These are phyloP conservation scores for Plutella xylostella DNA, from an alignment of 2,888 invertebrate species.

Conservation along the genomic window DNA sequence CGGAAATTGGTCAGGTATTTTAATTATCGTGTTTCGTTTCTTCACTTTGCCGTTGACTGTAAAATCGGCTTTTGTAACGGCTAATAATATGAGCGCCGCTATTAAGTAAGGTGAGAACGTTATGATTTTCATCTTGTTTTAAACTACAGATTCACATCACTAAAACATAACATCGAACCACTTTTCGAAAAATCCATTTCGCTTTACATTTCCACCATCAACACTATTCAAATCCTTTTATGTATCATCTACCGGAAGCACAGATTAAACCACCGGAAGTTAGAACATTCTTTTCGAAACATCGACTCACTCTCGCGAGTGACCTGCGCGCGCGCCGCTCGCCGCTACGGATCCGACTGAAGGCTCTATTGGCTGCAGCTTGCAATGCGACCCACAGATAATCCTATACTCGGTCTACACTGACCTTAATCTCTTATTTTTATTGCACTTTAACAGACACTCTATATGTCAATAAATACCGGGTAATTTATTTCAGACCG, in stretches of 20 bases:
- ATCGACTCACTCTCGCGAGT: conserved; percentile 1
- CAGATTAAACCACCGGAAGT: not conserved
- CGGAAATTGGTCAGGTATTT: conserved; percentile 42
- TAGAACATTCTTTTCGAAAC: not conserved
- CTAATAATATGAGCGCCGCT: conserved; percentile 10
- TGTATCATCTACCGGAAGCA: too few relatives aligned
- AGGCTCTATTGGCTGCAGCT: conserved; percentile 55
- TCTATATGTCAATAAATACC: too few relatives aligned
- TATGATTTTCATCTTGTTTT: too few relatives aligned
- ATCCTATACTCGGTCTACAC: not conserved
- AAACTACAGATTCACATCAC: not conserved
- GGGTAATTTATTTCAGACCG: too few relatives aligned
- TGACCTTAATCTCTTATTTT: conserved; percentile 1
- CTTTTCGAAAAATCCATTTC: too few relatives aligned
- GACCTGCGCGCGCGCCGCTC: conserved; percentile 53
- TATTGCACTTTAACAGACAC: conserved; percentile 1
- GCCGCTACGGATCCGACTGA: conserved; percentile 56
- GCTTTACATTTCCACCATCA: not conserved
- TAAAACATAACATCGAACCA: not conserved
- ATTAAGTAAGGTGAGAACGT: too few relatives aligned
- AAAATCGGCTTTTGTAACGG: conserved; percentile 42
- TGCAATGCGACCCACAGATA: conserved; percentile 25
- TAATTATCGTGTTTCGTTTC: conserved; percentile 57
- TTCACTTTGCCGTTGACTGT: conserved; percentile 53
- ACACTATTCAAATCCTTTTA: not conserved